A percentile compares a stretch with the other conserved stretches of the same genome.
Evolutionary conservation across 2,113 vertebrate genomes (phyloP).

Genomic region (Stigmatopora nigra): DNA sequence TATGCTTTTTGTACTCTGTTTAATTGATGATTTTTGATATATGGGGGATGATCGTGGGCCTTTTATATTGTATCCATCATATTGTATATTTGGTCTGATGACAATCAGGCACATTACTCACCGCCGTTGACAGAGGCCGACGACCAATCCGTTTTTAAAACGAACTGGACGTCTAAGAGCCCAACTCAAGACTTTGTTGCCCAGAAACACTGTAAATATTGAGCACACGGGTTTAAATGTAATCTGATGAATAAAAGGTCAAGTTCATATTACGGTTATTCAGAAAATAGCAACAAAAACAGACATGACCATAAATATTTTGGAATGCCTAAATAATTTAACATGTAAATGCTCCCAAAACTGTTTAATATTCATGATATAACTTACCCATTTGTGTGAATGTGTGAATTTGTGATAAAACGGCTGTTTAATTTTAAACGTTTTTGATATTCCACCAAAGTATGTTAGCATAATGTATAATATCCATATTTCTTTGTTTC

Average conservation of each 20-base stretch:
- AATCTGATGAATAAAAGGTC: not conserved
- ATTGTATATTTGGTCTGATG: not conserved
- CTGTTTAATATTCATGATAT: not conserved
- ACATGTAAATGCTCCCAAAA: not conserved
- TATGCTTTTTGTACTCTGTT: not conserved
- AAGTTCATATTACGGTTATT: not conserved
- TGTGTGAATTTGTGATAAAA: not conserved
- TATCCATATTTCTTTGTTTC: slow-evolving; percentile 63
- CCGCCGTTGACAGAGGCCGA: too few species aligned
- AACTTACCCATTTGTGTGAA: not conserved
- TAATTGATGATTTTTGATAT: not conserved
- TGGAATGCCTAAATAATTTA: not conserved
- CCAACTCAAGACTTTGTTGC: not conserved
- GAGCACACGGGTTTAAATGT: not conserved
- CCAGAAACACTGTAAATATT: not conserved
- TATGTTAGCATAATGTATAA: slow-evolving; percentile 31
- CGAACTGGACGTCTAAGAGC: not conserved
- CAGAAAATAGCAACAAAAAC: not conserved
- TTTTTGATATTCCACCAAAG: slow-evolving; percentile 42
- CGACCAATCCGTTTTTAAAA: too few species aligned
- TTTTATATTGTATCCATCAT: not conserved
- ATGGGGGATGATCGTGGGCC: not conserved
- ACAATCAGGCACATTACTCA: not conserved
- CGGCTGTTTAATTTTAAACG: not conserved
- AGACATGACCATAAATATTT: not conserved